These are phyloP conservation scores for Pachypsylla venusta DNA, from an alignment of 1,140 invertebrate genomes.

Conservation along the genomic window DNA sequence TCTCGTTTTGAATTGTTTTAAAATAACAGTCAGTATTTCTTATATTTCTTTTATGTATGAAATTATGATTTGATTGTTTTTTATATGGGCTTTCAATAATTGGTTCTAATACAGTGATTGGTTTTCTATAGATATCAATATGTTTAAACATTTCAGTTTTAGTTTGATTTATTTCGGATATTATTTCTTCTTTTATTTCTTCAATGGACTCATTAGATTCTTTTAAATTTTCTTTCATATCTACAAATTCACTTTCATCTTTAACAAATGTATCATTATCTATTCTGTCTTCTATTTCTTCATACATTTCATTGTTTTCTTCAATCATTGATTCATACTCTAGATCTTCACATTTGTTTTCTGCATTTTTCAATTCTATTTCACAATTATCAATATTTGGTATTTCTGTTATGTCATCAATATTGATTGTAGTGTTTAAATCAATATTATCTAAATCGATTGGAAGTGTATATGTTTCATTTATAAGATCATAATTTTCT, in stretches of 20 bases:
- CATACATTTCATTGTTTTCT: not conserved
- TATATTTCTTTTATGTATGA: not conserved
- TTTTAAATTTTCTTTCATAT: too few relatives aligned
- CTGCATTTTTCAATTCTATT: not conserved
- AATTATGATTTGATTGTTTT: not conserved
- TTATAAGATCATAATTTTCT: too few relatives aligned
- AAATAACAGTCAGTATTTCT: constrained; percentile 1
- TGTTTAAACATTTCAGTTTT: constrained; percentile 6
- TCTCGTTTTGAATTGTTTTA: too few relatives aligned
- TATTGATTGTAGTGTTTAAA: not conserved
- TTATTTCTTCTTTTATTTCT: not conserved
- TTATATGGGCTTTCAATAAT: not conserved
- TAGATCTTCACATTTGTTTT: too few relatives aligned
- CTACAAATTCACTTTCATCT: not conserved
- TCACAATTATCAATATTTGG: constrained; percentile 8
- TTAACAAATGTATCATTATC: not conserved
- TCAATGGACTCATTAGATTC: too few relatives aligned
- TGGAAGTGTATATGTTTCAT: not conserved
- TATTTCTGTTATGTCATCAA: not conserved
- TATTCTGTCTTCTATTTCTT: not conserved
- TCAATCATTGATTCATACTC: too few relatives aligned
- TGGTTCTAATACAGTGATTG: not conserved
- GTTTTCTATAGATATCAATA: constrained; percentile 3
- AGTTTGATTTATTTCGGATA: not conserved
- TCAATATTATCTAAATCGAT: constrained; percentile 3